Percentiles rank a stretch among this genome's conserved stretches.
phyloP scores from a whole-genome alignment of 2,797 vertebrate genomes.

The Falco peregrinus region DNA sequence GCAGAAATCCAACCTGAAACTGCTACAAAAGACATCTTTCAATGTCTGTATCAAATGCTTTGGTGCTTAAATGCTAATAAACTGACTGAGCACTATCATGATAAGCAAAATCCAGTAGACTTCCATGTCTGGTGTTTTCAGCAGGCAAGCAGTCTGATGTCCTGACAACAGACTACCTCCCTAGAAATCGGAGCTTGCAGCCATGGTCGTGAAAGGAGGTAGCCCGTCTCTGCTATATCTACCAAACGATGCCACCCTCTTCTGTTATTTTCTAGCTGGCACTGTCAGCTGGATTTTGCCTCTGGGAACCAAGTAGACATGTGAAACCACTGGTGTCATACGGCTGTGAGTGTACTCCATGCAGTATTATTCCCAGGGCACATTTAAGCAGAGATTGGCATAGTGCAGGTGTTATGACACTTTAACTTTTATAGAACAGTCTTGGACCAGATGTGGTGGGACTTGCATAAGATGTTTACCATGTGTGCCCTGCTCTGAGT shows the following conservation, averaged over 20 bases:
- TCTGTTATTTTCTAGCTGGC: background rate
- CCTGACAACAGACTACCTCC: background rate
- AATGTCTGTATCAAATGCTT: accelerated
- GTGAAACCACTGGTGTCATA: background rate
- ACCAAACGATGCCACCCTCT: background rate
- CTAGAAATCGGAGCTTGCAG: background rate
- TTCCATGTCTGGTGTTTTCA: background rate
- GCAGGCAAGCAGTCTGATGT: background rate
- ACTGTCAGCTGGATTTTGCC: background rate
- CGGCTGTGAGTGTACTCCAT: background rate
- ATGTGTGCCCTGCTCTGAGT: background rate
- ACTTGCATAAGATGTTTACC: background rate
- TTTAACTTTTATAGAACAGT: background rate
- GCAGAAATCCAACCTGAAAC: background rate
- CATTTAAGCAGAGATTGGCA: background rate
- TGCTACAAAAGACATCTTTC: background rate
- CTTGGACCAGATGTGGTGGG: background rate
- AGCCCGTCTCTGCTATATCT: background rate
- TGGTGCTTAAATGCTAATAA: background rate
- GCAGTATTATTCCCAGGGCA: background rate
- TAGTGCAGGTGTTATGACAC: background rate
- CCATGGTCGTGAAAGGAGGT: background rate
- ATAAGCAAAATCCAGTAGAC: background rate
- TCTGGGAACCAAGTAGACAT: background rate
- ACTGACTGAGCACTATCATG: background rate